phyloP scores from a whole-genome alignment of 2,797 vertebrate genomes.

The Takifugu ocellatus region DNA sequence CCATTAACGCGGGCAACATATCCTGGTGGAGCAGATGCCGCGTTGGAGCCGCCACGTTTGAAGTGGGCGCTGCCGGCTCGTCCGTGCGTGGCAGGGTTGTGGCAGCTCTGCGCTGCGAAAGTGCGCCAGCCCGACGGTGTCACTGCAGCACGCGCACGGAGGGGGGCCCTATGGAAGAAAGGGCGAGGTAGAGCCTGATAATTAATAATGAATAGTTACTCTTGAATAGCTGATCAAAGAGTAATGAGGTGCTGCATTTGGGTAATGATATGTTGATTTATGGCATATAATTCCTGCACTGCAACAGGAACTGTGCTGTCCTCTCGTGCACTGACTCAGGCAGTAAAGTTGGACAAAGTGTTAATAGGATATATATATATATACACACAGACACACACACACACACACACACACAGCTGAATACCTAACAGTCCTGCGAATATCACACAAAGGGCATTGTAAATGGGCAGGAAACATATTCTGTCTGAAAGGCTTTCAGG shows the following conservation, averaged over 20 bases:
- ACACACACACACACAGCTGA: too few species aligned
- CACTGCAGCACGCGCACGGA: not conserved
- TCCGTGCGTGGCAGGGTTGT: slow-evolving; percentile 58
- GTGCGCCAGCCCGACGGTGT: not conserved
- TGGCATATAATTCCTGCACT: not conserved
- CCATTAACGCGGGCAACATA: slow-evolving; percentile 70
- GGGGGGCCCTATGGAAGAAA: not conserved
- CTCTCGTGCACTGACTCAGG: too few species aligned
- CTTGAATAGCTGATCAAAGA: not conserved
- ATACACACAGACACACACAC: too few species aligned
- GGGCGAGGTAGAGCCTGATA: not conserved
- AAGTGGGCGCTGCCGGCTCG: slow-evolving; percentile 61
- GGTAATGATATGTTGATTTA: not conserved
- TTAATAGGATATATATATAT: too few species aligned
- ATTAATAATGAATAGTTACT: not conserved
- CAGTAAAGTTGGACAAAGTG: too few species aligned
- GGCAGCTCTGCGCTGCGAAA: slow-evolving; percentile 62
- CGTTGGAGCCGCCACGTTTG: slow-evolving; percentile 55
- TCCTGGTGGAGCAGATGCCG: slow-evolving; percentile 65
- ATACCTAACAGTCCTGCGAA: slow-evolving; percentile 26
- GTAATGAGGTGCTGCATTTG: not conserved
- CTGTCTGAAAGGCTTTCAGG: slow-evolving; percentile 31
- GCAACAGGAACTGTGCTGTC: too few species aligned
- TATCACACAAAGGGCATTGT: slow-evolving; percentile 36
- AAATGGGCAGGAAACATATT: slow-evolving; percentile 26